Evolutionary conservation across 2,797 vertebrate species (phyloP), one percentile per base, ranked within the genome.

Genomic region (Enteromius paludinosus): DNA sequence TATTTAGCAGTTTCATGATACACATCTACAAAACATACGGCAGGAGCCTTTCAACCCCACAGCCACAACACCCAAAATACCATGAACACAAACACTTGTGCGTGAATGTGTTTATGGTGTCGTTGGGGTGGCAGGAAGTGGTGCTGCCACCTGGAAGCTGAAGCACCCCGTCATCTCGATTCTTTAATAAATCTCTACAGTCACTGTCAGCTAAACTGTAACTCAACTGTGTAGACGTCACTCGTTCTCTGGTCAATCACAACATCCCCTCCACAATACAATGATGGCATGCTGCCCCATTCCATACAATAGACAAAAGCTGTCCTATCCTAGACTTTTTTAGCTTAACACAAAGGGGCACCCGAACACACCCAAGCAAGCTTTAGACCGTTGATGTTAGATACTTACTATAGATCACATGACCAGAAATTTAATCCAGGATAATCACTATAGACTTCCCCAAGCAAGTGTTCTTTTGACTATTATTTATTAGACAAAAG

Each of bases 261-360:
- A 81, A 64, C 45, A 74, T 47, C 59, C 45, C 43, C 49, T 65
- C 28, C 59, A 64, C 17, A 7, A 62, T 15, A 74, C 79, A 65
- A 81, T 52, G 43, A 81, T 54, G 70, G 30, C 70, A 38, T 10
- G 56, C 43, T 49, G 59, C 59, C 69, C 43, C 70, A 52, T 38
- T 52, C 28, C 30, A 41, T 52, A 84, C 62, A 75, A 65, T 49
- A 75, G 41, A 84, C 71, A 80, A 84, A 80, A 49, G 61, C 49
- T 0, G 70, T 59, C 77, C 72, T 73, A 49, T 83, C 82, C 61
- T 15, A 68, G 47, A 28, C 78, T n/a, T 45, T 75, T 66, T 59
- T 41, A 61, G 49, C 74, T 38, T 20, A 52, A 79, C 20, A 85
- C 69, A 83, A 83, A 76, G 28, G 43, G 41, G 20, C 12, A 70